Evolutionary conservation across 2,888 invertebrate genomes (phyloP), one percentile per base, ranked within the genome.

Genomic region (Tiphia femorata): DNA sequence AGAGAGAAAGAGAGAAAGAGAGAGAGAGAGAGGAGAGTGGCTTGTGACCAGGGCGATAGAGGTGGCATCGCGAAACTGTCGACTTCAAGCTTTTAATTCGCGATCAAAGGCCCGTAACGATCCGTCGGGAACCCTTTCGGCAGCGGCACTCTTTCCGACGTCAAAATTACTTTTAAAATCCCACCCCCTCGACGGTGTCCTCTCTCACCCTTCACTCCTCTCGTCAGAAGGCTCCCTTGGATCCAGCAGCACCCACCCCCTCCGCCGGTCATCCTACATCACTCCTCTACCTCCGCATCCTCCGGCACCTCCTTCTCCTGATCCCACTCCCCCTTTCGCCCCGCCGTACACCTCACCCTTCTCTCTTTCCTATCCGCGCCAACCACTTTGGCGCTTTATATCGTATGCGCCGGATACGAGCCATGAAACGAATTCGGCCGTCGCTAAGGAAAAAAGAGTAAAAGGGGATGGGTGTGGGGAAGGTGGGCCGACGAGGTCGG

Each of bases 31-130:
- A 50, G 38, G 20, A 44, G 35, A 25, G 20, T 21, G 27, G 41
- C 30, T 40, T 35, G 49, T 46, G 16, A 27, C 42, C 46, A 17
- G 48, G 51, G 49, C 56, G 67, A 69, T 70, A 65, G 67, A 70
- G 69, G 67, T 75, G 73, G 67, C 72, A 69, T 72, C 69, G 72
- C 68, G 71, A 71, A 72, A 75, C 76, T 71, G 73, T 78, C 72
- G 77, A 78, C 78, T 80, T 78, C 65, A 63, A 73, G 75, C 78
- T 79, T 80, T 80, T 80, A 81, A 82, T 81, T 79, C 77, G 73
- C 75, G 79, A 80, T 82, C 81, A 82, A 81, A 80, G 80, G 77
- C 73, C 50, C 55, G 67, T 70, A 70, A 70, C 70, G 70, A 70
- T 69, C 69, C 64, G 65, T 65, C 68, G 69, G 62, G 51, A 58